Evolutionary conservation across 64 coral and sea anemone genomes (phyloP), one percentile per base, ranked within the genome.

Genomic region (Montipora cactus): DNA sequence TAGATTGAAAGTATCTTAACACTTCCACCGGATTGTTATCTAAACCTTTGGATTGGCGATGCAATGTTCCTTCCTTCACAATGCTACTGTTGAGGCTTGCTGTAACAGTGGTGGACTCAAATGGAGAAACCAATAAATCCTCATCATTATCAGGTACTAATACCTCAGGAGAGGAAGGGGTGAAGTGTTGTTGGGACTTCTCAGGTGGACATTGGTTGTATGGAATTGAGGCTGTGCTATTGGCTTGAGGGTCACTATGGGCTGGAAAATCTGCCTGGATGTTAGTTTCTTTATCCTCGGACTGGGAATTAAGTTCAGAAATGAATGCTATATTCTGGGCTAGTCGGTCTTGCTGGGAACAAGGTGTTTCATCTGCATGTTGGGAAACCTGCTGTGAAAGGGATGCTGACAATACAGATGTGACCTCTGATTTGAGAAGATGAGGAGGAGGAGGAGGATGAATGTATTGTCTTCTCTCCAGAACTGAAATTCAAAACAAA

Each of bases 21-120:
- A 89, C 23, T 47, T 89, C 88, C 6, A 78, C 88, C 11, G 88
- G 88, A 55, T 89, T 89, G 62, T 79, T 89, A 57, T 87, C 15
- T n/a, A 87, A 70, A 5, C 64, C 83, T 71, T 87, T 87, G 71
- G 21, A 48, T 71, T n/a, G 67, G 28, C 66, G 19, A 47, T 87
- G 70, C 48, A 47, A 64, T n/a, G 4, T 44, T 4, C 61, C 52
- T 22, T 68, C 62, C 15, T 87, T 71, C 7, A 87, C 83, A 44
- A 71, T 14, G 46, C 67, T 44, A 87, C 67, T 61, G 46, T 44
- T 87, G 25, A 3, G 6, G 7, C 55, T 15, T 58, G 67, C 44
- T 64, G 20, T 16, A 5, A 3, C 25, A 55, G 5, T 69, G 1
- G 67, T 69, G 4, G 67, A 69, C 16, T 69, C 67, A 20, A 69